phyloP scores from a whole-genome alignment of 1,140 invertebrate genomes.

The Drosophila pruinosa region DNA sequence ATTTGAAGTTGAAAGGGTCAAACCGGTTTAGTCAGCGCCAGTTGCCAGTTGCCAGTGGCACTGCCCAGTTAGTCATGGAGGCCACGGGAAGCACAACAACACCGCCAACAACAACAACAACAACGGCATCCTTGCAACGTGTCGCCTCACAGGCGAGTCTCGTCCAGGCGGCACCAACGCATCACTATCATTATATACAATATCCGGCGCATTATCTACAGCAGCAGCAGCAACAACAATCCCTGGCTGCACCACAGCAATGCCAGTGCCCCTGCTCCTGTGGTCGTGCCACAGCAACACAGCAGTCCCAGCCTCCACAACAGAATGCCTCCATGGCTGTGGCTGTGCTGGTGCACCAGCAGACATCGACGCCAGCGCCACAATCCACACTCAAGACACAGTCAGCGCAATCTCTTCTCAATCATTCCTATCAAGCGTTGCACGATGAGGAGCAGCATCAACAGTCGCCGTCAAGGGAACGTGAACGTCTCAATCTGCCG shows the following conservation, averaged over 20 bases:
- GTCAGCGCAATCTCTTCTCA: slow-evolving; percentile 73
- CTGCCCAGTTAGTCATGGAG: slow-evolving; percentile 45
- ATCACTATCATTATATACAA: slow-evolving; percentile 81
- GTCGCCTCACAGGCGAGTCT: slow-evolving; percentile 71
- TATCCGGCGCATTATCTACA: slow-evolving; percentile 71
- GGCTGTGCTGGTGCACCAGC: slow-evolving; percentile 74
- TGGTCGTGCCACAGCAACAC: slow-evolving; percentile 51
- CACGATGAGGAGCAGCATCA: slow-evolving; percentile 56
- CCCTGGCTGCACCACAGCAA: slow-evolving; percentile 39
- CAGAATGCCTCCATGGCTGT: slow-evolving; percentile 68
- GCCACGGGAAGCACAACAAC: not conserved
- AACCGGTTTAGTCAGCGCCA: slow-evolving; percentile 72
- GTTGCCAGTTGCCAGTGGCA: slow-evolving; percentile 10
- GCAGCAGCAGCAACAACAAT: slow-evolving; percentile 42
- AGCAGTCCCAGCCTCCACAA: slow-evolving; percentile 24
- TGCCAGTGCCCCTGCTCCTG: slow-evolving; percentile 78
- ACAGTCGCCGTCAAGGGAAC: not conserved
- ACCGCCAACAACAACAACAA: slow-evolving; percentile 6
- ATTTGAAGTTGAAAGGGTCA: slow-evolving; percentile 73
- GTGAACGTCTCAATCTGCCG: slow-evolving; percentile 48
- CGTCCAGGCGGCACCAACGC: slow-evolving; percentile 37
- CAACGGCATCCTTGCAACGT: slow-evolving; percentile 70
- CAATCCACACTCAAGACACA: slow-evolving; percentile 47
- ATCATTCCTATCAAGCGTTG: slow-evolving; percentile 75
- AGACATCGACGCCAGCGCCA: slow-evolving; percentile 37